Evolutionary conservation across 1,140 invertebrate species (phyloP), one percentile per base, ranked within the genome.

Genomic region (Tyrophagus putrescentiae): DNA sequence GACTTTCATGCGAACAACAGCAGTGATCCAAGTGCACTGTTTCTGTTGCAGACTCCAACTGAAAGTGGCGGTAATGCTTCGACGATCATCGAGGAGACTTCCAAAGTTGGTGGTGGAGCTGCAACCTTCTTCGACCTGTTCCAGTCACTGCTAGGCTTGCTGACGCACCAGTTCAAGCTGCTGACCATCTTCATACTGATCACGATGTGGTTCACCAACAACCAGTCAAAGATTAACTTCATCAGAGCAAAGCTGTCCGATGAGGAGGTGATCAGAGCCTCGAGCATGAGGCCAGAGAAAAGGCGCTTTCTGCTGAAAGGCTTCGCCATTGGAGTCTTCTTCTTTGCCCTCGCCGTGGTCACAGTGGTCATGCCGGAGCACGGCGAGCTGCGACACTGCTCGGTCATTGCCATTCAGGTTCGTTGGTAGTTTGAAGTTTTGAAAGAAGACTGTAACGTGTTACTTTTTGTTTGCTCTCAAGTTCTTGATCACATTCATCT

Each of bases 301-400:
- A 60, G 57, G 34, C 74, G 75, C 16, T 74, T 75, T 2, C 76
- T 78, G 6, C 77, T 76, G 66, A 79, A 79, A 65, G 80, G 80
- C 3, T 70, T 81, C 2, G 80, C 81, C 60, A 67, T 81, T 0
- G 80, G 80, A 0, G 72, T 82, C 2, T 69, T 82, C 0, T 76
- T 78, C 48, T 73, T 82, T 62, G 78, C 63, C 0, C 73, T 76
- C 3, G 76, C 77, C 0, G 77, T 81, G 27, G 78, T 82, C 2
- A 27, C 52, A 3, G 76, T 80, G 4, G 73, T 80, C n/a, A 42
- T 59, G n/a, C 27, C 31, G 4, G 54, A 61, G 18, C 34, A 64
- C 60, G 16, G 32, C 23, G 6, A 25, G 7, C 16, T 63, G 5
- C 21, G n/a, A 21, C 33, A 33, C 6, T 33, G 29, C 0, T 52